A percentile compares a stretch with the other conserved stretches of the same genome.
Conservation (phyloP, 2,797 vertebrate species). For the Parauchenoglanis ngamensis region DNA sequence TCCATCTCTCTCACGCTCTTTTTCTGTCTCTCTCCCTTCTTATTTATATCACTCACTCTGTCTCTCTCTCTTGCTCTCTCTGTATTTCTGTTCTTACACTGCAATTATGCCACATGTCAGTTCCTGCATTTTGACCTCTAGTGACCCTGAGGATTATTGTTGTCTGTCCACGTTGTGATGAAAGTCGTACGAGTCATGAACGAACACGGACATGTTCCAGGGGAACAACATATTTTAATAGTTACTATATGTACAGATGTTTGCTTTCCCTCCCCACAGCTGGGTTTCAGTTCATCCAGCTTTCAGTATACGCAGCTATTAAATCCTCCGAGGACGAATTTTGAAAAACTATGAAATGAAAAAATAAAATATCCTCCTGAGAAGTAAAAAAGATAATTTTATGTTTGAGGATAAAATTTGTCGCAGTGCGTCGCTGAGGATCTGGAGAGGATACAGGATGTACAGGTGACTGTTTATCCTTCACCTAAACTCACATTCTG, state of each 20-base stretch:
- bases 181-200: neutral
- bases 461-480: neutral
- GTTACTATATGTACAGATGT: slow-evolving; percentile 15
- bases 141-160: neutral
- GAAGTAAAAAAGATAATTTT: neutral
- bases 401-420: neutral
- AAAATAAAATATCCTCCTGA: neutral
- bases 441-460: neutral
- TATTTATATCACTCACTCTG: neutral
- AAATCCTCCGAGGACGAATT: neutral
- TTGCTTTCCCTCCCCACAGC: neutral
- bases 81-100: neutral
- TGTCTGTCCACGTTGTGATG: neutral
- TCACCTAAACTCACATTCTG: neutral
- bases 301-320: neutral
- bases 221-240: neutral
- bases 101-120: neutral
- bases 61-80: neutral
- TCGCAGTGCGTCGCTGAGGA: neutral
- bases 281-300: neutral
- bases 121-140: neutral
- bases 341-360: neutral
- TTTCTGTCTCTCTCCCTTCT: neutral
- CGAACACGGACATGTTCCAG: neutral
- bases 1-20: neutral